Conservation (phyloP, 2,797 vertebrate genomes). For the Sebastes minor region DNA sequence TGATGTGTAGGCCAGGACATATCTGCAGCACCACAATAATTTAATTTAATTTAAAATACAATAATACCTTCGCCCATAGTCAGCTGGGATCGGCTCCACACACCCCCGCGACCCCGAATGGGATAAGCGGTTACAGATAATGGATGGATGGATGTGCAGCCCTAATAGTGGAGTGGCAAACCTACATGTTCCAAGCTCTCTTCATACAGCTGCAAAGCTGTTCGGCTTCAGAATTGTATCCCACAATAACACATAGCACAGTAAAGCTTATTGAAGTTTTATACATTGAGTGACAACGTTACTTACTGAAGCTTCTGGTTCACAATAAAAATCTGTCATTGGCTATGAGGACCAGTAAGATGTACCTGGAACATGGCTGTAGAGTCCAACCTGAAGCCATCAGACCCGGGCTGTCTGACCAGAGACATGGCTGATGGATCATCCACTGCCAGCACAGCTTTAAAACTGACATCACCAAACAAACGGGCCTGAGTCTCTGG, state of each 20-base stretch:
- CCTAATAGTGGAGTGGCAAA: background rate
- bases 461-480: slow-evolving; percentile 89
- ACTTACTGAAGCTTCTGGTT: background rate
- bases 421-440: slow-evolving; percentile 88
- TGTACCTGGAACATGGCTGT: slow-evolving; percentile 92
- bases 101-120: too few species aligned
- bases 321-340: background rate
- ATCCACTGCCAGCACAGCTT: slow-evolving; percentile 88
- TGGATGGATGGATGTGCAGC: too few species aligned
- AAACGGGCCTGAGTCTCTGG: slow-evolving; percentile 89
- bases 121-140: too few species aligned
- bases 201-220: background rate
- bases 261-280: background rate
- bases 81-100: too few species aligned
- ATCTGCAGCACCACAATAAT: too few species aligned
- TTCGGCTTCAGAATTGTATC: background rate
- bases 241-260: background rate
- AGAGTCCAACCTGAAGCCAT: slow-evolving; percentile 93
- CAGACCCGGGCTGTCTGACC: slow-evolving; percentile 92
- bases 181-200: background rate
- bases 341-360: background rate
- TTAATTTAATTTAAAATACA: too few species aligned
- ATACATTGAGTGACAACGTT: background rate
- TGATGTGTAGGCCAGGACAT: too few species aligned
- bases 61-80: too few species aligned